Evolutionary conservation across 92 coral and sea anemone genomes (phyloP).

Genomic region (Nematostella vectensis): DNA sequence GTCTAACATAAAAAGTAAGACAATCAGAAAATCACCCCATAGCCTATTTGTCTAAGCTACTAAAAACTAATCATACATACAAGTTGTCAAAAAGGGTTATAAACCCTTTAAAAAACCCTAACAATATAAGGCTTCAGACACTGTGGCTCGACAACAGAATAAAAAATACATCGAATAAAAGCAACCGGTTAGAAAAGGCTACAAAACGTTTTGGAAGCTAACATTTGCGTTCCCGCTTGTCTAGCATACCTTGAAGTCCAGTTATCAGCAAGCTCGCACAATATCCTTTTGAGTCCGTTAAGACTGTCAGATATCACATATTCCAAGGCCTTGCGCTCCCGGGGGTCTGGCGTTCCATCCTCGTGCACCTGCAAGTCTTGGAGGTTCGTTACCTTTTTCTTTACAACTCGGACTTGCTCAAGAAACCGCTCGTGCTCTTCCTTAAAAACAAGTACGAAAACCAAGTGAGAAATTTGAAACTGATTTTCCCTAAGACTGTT

Average conservation of each 20-base stretch:
- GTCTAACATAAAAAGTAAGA: constrained; percentile 35
- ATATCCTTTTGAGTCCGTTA: constrained; percentile 73
- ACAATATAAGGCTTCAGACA: no score
- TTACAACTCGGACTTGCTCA: constrained; percentile 71
- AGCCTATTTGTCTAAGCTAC: no score
- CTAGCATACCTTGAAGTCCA: constrained; percentile 70
- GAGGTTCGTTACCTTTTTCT: constrained; percentile 72
- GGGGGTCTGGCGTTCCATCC: constrained; percentile 42
- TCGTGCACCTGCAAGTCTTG: constrained; percentile 43
- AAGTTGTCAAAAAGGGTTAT: no score
- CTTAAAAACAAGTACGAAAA: constrained; percentile 23
- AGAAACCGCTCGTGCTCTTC: constrained; percentile 48
- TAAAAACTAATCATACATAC: no score
- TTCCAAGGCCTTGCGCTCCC: constrained; percentile 71
- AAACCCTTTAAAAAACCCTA: no score
- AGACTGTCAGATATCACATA: constrained; percentile 91
- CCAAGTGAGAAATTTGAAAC: not conserved
- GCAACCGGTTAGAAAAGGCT: no score
- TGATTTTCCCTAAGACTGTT: no score
- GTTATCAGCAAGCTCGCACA: constrained; percentile 77
- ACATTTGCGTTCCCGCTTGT: no score
- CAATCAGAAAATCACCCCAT: no score
- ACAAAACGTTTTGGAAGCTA: no score
- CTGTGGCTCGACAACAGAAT: no score
- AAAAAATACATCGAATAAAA: no score